Conservation (phyloP, 2,888 invertebrate species). For the Dusona sp. region DNA sequence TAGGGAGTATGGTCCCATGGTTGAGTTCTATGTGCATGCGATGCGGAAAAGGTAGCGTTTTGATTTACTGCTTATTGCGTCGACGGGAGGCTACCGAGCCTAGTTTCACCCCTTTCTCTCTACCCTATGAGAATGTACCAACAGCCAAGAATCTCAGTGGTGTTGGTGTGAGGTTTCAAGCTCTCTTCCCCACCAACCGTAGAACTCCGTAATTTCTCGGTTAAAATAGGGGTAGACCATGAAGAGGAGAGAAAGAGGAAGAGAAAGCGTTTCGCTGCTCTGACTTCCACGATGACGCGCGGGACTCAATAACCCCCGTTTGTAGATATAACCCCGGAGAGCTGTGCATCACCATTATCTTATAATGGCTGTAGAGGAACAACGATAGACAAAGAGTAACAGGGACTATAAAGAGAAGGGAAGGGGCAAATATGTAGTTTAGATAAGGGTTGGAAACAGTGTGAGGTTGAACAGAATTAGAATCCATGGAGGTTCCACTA, state of each 20-base stretch:
- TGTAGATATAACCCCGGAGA: constrained; percentile 33
- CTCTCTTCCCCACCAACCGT: constrained; percentile 28
- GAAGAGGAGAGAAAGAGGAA: neutral
- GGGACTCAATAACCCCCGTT: constrained; percentile 50
- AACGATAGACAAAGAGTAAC: constrained; percentile 26
- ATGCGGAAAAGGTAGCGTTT: constrained; percentile 73
- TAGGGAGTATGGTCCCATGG: neutral
- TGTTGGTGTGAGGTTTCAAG: constrained; percentile 30
- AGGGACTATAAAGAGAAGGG: constrained; percentile 19
- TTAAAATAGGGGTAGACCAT: constrained; percentile 72
- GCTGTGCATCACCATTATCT: constrained; percentile 60
- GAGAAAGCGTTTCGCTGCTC: constrained; percentile 13
- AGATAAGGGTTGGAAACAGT: constrained; percentile 42
- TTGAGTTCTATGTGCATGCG: constrained; percentile 73
- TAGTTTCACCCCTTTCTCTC: constrained; percentile 30
- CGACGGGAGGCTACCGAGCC: constrained; percentile 56
- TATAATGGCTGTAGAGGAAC: constrained; percentile 41
- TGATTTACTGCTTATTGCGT: constrained; percentile 82
- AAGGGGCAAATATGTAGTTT: constrained; percentile 17
- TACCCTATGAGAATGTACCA: constrained; percentile 27
- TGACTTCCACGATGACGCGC: constrained; percentile 52
- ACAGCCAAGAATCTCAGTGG: neutral
- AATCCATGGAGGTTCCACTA: constrained; percentile 23
- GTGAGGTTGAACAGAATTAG: constrained; percentile 10
- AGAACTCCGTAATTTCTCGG: constrained; percentile 72